phyloP scores from a whole-genome alignment of 2,797 vertebrate species.

The Hipposideros larvatus region DNA sequence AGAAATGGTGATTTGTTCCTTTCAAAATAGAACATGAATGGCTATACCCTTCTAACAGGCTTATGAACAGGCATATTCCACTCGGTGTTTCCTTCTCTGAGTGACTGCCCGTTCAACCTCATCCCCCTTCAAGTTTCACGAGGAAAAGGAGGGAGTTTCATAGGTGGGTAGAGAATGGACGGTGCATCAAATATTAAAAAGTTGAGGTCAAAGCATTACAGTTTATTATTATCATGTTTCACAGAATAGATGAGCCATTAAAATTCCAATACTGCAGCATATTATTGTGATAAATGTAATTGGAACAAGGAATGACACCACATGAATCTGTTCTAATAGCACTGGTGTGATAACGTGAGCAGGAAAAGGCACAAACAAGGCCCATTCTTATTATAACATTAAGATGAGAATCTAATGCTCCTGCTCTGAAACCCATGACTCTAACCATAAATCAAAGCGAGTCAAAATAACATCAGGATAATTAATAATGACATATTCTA shows the following conservation, averaged over 20 bases:
- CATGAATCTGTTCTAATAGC: constrained; percentile 80
- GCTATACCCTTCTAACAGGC: constrained; percentile 56
- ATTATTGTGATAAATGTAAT: constrained; percentile 85
- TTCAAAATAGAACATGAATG: constrained; percentile 56
- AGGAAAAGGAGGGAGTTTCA: constrained; percentile 1
- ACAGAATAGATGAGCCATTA: constrained; percentile 83
- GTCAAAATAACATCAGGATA: constrained; percentile 46
- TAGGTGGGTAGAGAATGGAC: constrained; percentile 48
- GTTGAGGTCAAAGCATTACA: constrained; percentile 80
- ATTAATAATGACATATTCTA: constrained; percentile 58
- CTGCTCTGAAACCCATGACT: neutral
- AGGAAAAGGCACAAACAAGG: constrained; percentile 73
- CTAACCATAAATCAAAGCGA: neutral
- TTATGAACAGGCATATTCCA: constrained; percentile 53
- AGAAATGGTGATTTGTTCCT: constrained; percentile 61
- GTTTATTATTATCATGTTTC: constrained; percentile 84
- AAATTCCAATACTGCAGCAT: constrained; percentile 81
- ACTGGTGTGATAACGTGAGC: constrained; percentile 67
- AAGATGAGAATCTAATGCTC: constrained; percentile 61
- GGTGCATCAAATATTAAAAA: constrained; percentile 81
- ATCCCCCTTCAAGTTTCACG: constrained; percentile 35
- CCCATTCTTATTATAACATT: constrained; percentile 8
- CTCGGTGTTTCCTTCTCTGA: constrained; percentile 68
- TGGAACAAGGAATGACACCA: constrained; percentile 74
- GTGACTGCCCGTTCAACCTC: neutral